phyloP scores from a whole-genome alignment of 2,797 vertebrate genomes.

The Botia kubotai region DNA sequence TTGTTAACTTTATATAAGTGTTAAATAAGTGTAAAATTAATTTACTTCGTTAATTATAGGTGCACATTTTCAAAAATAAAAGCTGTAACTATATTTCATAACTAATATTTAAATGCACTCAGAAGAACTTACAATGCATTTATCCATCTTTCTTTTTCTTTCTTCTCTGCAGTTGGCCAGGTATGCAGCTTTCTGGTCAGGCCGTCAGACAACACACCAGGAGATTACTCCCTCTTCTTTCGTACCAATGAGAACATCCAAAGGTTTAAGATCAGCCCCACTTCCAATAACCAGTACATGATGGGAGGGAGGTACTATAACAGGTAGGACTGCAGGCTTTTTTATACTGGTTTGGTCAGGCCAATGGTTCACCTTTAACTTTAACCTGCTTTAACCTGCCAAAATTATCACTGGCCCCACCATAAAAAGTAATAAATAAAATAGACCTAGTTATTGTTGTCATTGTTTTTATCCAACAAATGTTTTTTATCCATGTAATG shows the following conservation, averaged over 20 bases:
- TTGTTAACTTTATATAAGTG: too few species aligned
- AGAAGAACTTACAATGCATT: neutral
- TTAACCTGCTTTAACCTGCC: too few species aligned
- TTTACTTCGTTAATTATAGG: too few species aligned
- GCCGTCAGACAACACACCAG: slow-evolving; percentile 98
- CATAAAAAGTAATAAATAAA: too few species aligned
- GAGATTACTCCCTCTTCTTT: slow-evolving; percentile 98
- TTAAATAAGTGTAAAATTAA: too few species aligned
- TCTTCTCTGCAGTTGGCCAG: slow-evolving; percentile 76
- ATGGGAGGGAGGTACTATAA: slow-evolving; percentile 99
- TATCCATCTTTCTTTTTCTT: neutral
- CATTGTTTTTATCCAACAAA: too few species aligned
- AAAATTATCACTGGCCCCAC: too few species aligned
- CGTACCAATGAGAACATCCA: slow-evolving; percentile 98
- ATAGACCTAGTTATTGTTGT: too few species aligned
- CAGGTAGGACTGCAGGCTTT: slow-evolving; percentile 79
- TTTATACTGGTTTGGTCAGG: too few species aligned
- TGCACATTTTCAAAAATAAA: too few species aligned
- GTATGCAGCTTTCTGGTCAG: slow-evolving; percentile 96
- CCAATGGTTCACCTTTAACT: too few species aligned
- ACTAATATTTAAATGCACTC: neutral
- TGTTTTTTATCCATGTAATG: too few species aligned
- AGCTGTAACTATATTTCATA: neutral
- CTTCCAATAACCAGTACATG: slow-evolving; percentile 97
- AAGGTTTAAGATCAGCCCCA: slow-evolving; percentile 99